phyloP scores from a whole-genome alignment of 2,888 invertebrate genomes.

The Eutolmus rufibarbis region DNA sequence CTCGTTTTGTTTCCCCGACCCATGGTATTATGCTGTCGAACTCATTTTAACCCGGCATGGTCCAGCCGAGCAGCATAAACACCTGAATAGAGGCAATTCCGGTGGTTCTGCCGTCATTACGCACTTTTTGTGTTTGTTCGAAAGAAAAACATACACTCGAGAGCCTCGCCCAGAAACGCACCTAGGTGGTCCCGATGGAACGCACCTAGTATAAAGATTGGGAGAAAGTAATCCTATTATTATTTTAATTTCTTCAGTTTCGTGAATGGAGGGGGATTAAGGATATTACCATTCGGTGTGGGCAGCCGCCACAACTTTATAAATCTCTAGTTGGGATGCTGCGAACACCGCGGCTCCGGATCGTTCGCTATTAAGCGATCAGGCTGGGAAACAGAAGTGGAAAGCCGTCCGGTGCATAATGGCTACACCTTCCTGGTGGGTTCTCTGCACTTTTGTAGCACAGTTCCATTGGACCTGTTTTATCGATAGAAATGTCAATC shows the following conservation, averaged over 20 bases:
- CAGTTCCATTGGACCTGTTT: constrained; percentile 18
- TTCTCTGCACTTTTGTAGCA: neutral
- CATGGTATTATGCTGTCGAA: neutral
- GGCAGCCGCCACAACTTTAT: neutral
- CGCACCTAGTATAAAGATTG: neutral
- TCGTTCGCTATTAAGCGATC: neutral
- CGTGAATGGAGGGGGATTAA: constrained; percentile 18
- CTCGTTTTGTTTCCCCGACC: neutral
- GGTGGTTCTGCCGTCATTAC: constrained; percentile 9
- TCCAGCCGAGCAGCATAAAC: neutral
- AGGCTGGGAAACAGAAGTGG: constrained; percentile 10
- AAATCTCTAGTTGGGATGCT: neutral
- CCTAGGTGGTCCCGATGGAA: constrained; percentile 12
- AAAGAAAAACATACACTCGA: constrained; percentile 4
- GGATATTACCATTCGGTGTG: constrained; percentile 21
- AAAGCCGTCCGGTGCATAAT: neutral
- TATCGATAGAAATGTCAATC: constrained; percentile 22
- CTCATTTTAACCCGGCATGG: neutral
- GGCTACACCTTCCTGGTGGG: neutral
- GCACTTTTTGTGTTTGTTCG: constrained; percentile 5
- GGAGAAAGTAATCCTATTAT: constrained; percentile 36
- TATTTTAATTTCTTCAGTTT: constrained; percentile 17
- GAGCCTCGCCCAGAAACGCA: constrained; percentile 1
- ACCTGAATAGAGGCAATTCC: neutral
- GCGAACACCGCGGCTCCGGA: neutral